These are phyloP conservation scores for Kryptopterus vitreolus DNA, from an alignment of 2,797 vertebrate genomes.

Conservation along the genomic window DNA sequence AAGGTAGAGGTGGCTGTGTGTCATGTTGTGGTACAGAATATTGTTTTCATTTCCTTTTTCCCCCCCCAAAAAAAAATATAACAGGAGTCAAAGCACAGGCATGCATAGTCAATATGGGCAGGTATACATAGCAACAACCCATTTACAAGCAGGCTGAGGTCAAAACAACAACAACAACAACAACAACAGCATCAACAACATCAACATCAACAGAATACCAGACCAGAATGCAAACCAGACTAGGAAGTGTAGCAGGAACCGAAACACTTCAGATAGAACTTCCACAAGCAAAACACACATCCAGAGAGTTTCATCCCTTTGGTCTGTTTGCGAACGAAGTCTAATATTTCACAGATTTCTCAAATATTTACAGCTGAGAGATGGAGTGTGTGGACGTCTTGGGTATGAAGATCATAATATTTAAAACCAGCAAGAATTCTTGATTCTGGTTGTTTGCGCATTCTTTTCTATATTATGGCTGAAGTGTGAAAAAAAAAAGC, in stretches of 20 bases:
- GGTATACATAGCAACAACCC: neutral
- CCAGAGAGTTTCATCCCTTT: neutral
- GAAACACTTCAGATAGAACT: neutral
- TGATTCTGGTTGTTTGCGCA: neutral
- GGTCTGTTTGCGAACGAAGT: neutral
- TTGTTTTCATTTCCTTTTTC: neutral
- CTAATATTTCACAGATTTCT: neutral
- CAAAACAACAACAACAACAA: neutral
- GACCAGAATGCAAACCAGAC: neutral
- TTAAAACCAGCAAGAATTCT: neutral
- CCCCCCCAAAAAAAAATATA: neutral
- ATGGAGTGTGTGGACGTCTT: neutral
- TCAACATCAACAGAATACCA: neutral
- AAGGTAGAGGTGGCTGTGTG: neutral
- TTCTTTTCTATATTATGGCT: neutral
- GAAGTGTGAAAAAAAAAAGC: no score
- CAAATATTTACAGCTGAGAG: slow-evolving; percentile 12
- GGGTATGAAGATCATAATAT: neutral
- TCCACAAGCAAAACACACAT: neutral
- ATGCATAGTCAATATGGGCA: neutral
- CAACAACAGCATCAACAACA: neutral
- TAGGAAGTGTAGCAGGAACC: neutral
- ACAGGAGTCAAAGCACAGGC: neutral
- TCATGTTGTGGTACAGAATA: neutral
- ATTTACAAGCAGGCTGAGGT: slow-evolving; percentile 6